phyloP scores from a whole-genome alignment of 2,113 vertebrate species.

The Syngnathoides biaculeatus region DNA sequence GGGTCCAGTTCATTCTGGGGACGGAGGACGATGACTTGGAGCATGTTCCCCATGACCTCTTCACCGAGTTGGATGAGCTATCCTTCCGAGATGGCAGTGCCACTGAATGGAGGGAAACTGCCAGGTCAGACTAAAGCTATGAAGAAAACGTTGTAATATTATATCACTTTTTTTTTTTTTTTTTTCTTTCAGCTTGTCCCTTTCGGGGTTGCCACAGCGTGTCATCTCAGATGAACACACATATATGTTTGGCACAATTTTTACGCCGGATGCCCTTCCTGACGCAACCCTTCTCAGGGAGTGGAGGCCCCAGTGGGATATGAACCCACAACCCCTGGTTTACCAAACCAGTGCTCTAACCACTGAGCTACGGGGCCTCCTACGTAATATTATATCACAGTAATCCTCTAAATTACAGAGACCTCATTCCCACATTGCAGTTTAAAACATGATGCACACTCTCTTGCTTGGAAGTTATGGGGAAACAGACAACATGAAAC shows the following conservation, averaged over 20 bases:
- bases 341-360: too few species aligned
- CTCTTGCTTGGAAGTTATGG: neutral
- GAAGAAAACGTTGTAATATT: neutral
- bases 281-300: too few species aligned
- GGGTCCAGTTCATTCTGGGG: slow-evolving; percentile 92
- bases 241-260: too few species aligned
- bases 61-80: slow-evolving; percentile 93
- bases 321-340: too few species aligned
- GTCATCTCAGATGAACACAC: too few species aligned
- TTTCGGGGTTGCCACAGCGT: too few species aligned
- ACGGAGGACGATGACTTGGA: slow-evolving; percentile 91
- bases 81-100: slow-evolving; percentile 85
- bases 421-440: neutral
- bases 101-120: slow-evolving; percentile 92
- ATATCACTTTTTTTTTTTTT: too few species aligned
- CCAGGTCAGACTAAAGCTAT: slow-evolving; percentile 74
- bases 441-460: neutral
- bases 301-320: too few species aligned
- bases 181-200: too few species aligned
- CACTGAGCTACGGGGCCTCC: too few species aligned
- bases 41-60: slow-evolving; percentile 91
- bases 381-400: neutral
- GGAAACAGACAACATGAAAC: neutral
- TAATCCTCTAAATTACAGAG: neutral
- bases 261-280: too few species aligned